These are phyloP conservation scores for Octodonta nipae DNA, from an alignment of 2,888 invertebrate genomes.

Conservation along the genomic window DNA sequence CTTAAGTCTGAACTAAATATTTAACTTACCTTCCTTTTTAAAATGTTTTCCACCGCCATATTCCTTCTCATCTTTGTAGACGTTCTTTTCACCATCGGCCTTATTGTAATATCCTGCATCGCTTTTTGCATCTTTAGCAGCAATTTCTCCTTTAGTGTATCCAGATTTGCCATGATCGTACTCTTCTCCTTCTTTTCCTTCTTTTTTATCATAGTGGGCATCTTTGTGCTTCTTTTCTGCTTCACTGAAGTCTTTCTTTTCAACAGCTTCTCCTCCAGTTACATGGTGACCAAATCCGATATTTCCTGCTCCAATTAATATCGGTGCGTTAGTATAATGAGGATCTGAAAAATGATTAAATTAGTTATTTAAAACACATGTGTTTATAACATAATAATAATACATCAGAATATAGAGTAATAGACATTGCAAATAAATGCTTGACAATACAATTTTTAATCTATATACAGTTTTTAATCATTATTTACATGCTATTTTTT, in stretches of 20 bases:
- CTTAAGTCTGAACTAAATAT: no score
- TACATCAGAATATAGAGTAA: no score
- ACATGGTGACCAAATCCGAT: constrained; percentile 35
- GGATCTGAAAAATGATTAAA: no score
- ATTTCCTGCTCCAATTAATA: constrained; percentile 29
- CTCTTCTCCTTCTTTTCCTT: constrained; percentile 43
- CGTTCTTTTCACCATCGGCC: constrained; percentile 44
- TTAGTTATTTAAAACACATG: no score
- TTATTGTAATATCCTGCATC: constrained; percentile 43
- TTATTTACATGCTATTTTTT: no score
- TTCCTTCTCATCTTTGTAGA: constrained; percentile 44
- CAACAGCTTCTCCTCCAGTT: constrained; percentile 34
- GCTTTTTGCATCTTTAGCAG: constrained; percentile 28
- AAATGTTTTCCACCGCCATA: constrained; percentile 45
- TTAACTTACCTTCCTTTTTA: constrained; percentile 44
- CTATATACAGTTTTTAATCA: no score
- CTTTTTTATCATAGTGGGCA: constrained; percentile 38
- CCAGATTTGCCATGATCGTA: constrained; percentile 44
- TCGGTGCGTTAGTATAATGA: no score
- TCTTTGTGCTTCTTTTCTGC: constrained; percentile 45
- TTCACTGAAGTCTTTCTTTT: constrained; percentile 43
- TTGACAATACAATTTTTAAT: no score
- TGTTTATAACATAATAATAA: no score
- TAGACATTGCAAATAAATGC: no score
- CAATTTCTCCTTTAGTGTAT: constrained; percentile 41